Conservation (phyloP, 2,797 vertebrate genomes). For the Chaenodraco wilsoni region DNA sequence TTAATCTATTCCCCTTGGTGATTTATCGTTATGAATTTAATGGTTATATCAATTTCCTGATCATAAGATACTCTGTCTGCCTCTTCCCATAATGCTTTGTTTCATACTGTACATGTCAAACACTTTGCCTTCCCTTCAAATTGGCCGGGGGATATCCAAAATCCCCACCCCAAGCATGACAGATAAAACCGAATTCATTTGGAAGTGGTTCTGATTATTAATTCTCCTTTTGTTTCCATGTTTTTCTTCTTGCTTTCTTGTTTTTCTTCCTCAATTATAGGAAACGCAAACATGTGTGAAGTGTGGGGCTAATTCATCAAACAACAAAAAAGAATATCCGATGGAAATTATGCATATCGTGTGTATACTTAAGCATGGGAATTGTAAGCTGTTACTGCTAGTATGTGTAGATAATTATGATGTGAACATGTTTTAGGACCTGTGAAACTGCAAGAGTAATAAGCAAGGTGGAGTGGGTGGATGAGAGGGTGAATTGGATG, state of each 20-base stretch:
- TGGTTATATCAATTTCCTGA: conserved; percentile 36
- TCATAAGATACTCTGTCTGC: conserved; percentile 43
- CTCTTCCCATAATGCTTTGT: conserved; percentile 15
- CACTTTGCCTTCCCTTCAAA: conserved; percentile 52
- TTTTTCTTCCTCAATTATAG: conserved; percentile 39
- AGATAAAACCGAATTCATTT: conserved; percentile 55
- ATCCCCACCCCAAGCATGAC: conserved; percentile 58
- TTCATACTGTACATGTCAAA: conserved; percentile 49
- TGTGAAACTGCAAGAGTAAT: conserved; percentile 13
- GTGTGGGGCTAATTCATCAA: conserved; percentile 42
- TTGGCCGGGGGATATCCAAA: conserved; percentile 43
- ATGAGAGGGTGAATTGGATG: conserved; percentile 32
- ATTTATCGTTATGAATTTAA: conserved; percentile 38
- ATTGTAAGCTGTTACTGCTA: conserved; percentile 3
- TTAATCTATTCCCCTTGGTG: conserved; percentile 34
- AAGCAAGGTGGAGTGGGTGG: conserved; percentile 34
- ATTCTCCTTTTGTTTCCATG: conserved; percentile 57
- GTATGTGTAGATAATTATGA: neutral
- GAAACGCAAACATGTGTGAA: conserved; percentile 53
- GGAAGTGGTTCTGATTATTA: conserved; percentile 62
- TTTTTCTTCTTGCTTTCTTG: conserved; percentile 21
- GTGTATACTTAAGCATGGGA: conserved; percentile 5
- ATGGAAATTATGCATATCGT: conserved; percentile 27
- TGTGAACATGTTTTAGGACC: conserved; percentile 15
- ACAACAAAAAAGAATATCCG: conserved; percentile 20